Evolutionary conservation across 2,797 vertebrate species (phyloP).

Genomic region (Peromyscus aztecus): DNA sequence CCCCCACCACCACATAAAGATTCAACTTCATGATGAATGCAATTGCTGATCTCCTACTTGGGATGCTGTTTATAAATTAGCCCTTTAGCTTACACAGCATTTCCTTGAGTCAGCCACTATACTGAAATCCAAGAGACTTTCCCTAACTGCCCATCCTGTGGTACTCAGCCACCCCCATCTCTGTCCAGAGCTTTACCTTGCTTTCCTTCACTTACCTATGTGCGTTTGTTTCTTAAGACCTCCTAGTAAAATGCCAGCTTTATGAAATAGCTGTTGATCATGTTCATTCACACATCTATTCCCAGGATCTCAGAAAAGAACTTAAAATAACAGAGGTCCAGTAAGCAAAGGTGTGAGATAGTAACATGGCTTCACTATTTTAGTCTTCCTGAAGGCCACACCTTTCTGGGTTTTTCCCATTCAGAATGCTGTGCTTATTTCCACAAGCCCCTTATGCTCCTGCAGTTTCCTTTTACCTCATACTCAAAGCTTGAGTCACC

Average conservation of each 20-base stretch:
- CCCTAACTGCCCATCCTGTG: background rate
- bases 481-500: background rate
- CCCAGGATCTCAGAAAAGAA: background rate
- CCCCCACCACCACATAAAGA: background rate
- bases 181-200: background rate
- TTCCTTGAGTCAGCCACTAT: too few relatives aligned
- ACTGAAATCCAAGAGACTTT: background rate
- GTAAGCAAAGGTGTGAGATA: background rate
- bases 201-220: background rate
- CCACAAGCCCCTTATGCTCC: background rate
- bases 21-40: background rate
- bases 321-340: background rate
- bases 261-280: background rate
- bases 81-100: too few relatives aligned
- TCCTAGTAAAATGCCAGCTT: background rate
- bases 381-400: background rate
- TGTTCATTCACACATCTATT: background rate
- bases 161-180: background rate
- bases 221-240: background rate
- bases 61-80: background rate
- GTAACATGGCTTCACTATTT: background rate
- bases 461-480: background rate
- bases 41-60: background rate
- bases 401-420: background rate
- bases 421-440: background rate